phyloP scores from a whole-genome alignment of 2,797 vertebrate species.

The Hydrolagus colliei region DNA sequence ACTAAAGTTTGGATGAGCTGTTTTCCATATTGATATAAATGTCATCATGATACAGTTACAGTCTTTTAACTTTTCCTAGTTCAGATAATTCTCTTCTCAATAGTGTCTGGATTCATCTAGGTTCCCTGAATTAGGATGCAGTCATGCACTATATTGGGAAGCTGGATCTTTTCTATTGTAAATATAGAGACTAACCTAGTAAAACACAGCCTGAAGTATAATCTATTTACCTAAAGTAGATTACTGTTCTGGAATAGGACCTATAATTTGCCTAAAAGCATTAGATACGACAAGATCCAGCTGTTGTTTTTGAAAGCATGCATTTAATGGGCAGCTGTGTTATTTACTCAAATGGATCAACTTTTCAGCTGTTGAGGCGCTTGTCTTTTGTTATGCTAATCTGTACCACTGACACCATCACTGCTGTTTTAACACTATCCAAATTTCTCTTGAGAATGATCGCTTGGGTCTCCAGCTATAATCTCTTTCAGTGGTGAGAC shows the following conservation, averaged over 20 bases:
- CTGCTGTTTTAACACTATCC: conserved; percentile 48
- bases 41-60: no score
- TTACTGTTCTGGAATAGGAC: conserved; percentile 40
- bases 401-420: conserved; percentile 51
- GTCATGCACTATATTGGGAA: no score
- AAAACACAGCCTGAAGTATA: conserved; percentile 43
- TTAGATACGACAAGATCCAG: conserved; percentile 49
- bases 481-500: conserved; percentile 34
- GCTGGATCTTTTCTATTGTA: no score
- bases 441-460: conserved; percentile 40
- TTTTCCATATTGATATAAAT: no score
- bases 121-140: no score
- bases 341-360: conserved; percentile 47
- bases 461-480: conserved; percentile 34
- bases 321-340: conserved; percentile 47
- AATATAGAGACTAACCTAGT: neutral
- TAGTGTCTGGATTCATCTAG: no score
- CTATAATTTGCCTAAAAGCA: conserved; percentile 58
- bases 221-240: conserved; percentile 53
- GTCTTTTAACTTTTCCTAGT: no score
- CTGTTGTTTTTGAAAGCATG: conserved; percentile 46
- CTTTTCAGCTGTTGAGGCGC: conserved; percentile 55
- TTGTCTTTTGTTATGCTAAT: conserved; percentile 55
- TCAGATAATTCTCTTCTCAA: no score
- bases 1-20: no score